Conservation (phyloP, 1,140 invertebrate genomes). For the Heliothis subflexa region DNA sequence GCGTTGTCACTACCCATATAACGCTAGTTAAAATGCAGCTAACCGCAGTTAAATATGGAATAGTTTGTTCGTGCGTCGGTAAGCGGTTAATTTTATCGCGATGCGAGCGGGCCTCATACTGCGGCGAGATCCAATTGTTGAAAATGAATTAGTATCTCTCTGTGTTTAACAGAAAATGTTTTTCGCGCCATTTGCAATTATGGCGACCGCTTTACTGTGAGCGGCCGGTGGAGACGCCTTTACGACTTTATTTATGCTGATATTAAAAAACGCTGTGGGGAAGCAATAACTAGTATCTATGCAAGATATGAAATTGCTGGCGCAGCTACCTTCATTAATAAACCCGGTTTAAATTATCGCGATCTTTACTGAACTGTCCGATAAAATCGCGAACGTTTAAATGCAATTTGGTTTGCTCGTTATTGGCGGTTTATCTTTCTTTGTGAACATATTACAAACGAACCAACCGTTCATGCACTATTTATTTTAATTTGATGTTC, state of each 20-base stretch:
- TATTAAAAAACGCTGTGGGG: constrained; percentile 7
- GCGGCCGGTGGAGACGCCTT: background rate
- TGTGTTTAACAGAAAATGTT: constrained; percentile 24
- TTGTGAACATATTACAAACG: background rate
- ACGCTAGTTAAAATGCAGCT: constrained; percentile 23
- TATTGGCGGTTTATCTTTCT: constrained; percentile 14
- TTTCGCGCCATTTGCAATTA: constrained; percentile 24
- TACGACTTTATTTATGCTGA: constrained; percentile 23
- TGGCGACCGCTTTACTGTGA: constrained; percentile 4
- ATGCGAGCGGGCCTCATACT: constrained; percentile 29
- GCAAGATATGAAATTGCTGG: constrained; percentile 29
- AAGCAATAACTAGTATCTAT: constrained; percentile 18
- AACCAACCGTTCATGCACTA: background rate
- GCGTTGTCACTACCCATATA: constrained; percentile 16
- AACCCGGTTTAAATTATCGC: background rate
- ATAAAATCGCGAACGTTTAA: constrained; percentile 9
- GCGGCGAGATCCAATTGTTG: constrained; percentile 17
- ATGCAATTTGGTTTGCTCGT: constrained; percentile 7
- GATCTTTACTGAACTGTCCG: background rate
- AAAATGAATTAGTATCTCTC: constrained; percentile 35
- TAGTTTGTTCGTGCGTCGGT: constrained; percentile 33
- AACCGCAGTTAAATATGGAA: constrained; percentile 35
- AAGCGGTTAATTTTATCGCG: constrained; percentile 35
- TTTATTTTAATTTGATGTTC: background rate
- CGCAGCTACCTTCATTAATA: background rate